These are phyloP conservation scores for Heliangelus exortis DNA, from an alignment of 2,797 vertebrate species.

Conservation along the genomic window DNA sequence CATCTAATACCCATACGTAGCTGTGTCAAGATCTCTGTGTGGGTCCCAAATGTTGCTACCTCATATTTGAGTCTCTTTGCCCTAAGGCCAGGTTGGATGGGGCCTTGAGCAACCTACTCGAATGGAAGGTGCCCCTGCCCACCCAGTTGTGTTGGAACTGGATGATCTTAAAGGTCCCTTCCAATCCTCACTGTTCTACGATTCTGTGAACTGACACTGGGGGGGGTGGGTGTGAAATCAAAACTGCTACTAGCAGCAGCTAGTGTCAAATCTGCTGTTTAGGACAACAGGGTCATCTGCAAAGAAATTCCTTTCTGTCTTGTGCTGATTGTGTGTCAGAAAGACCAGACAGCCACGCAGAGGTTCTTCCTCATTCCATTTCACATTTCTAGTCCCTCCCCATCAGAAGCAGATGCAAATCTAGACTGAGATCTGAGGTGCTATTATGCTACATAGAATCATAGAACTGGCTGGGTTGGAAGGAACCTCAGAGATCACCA, in stretches of 20 bases:
- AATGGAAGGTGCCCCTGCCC: too few species aligned
- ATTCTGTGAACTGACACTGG: too few species aligned
- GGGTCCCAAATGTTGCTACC: neutral
- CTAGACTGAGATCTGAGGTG: neutral
- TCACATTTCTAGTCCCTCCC: neutral
- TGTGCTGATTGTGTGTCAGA: neutral
- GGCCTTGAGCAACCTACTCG: too few species aligned
- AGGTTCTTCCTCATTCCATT: neutral
- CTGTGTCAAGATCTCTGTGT: neutral
- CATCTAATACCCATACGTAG: fast-evolving
- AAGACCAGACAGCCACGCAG: neutral
- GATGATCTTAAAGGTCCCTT: too few species aligned
- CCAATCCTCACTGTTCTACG: too few species aligned
- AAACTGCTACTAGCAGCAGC: neutral
- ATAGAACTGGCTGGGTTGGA: too few species aligned
- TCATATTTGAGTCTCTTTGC: neutral
- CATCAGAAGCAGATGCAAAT: neutral
- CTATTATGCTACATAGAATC: too few species aligned
- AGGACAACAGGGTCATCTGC: neutral
- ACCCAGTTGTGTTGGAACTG: too few species aligned
- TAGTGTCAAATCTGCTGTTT: neutral
- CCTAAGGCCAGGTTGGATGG: too few species aligned
- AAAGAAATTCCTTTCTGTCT: neutral
- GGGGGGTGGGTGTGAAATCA: neutral
- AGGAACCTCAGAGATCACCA: too few species aligned